Evolutionary conservation across 1,140 invertebrate species (phyloP).

Genomic region (Phortica variegata): DNA sequence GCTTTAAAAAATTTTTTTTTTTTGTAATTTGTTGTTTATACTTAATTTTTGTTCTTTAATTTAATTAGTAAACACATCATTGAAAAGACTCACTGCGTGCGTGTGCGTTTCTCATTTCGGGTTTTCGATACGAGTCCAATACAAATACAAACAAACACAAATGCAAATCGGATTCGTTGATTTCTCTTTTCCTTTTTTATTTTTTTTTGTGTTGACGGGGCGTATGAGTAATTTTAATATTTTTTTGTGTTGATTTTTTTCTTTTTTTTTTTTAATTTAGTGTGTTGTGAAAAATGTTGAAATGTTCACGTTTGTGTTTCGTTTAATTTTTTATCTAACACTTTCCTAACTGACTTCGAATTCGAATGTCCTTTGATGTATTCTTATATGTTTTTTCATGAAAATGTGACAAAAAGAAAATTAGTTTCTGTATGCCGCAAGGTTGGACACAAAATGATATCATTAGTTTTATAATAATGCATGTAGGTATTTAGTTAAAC

Average conservation of each 20-base stretch:
- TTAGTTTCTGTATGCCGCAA: too few species aligned
- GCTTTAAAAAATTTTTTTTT: slow-evolving; percentile 12
- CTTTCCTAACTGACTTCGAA: too few species aligned
- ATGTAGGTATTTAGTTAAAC: too few species aligned
- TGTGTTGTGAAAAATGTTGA: too few species aligned
- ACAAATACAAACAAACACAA: slow-evolving; percentile 42
- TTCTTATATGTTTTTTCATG: too few species aligned
- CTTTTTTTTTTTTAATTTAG: too few species aligned
- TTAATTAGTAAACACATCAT: slow-evolving; percentile 9
- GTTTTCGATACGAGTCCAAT: slow-evolving; percentile 41
- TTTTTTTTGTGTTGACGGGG: slow-evolving; percentile 18
- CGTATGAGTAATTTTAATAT: slow-evolving; percentile 36
- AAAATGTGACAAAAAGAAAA: too few species aligned
- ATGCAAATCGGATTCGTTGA: slow-evolving; percentile 45
- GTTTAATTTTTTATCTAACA: too few species aligned
- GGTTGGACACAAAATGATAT: too few species aligned
- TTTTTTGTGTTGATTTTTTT: slow-evolving; percentile 3
- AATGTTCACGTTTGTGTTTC: too few species aligned
- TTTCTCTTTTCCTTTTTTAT: slow-evolving; percentile 4
- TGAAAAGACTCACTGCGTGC: slow-evolving; percentile 46
- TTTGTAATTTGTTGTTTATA: slow-evolving; percentile 12
- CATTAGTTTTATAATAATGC: too few species aligned
- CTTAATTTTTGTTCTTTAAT: slow-evolving; percentile 9
- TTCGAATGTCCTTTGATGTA: too few species aligned
- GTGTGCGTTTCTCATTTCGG: slow-evolving; percentile 37